Base-by-base conservation (phyloP, 2,888 invertebrate genomes). In the Polydrusus cervinus region DNA sequence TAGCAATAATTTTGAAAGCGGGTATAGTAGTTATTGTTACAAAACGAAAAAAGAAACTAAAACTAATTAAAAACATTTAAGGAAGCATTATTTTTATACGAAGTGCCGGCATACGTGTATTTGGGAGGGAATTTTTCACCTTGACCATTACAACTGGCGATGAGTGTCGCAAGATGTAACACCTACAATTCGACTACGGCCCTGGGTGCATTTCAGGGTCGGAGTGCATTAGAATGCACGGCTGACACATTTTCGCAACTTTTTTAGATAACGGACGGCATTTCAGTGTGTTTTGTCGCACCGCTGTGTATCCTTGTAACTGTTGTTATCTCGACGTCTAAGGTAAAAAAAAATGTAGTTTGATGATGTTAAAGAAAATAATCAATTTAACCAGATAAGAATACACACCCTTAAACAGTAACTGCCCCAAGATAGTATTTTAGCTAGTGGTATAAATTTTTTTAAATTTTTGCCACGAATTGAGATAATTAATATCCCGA, bases 81-180 rank as follows among this genome's bases (percentile, higher is more conserved):
- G 76, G 74, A 76, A 76, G 73, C 77, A 78, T 77, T 80, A 80
- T 82, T 83, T 83, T 82, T 83, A 83, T 83, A 82, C 81, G 80
- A 78, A 78, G 74, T 78, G 67, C 74, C 75, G 57, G 38, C 14
- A 55, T 34, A 40, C 38, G 47, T 69, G 57, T 80, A 81, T 83
- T 82, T 80, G 82, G 82, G 80, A 76, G 81, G 84, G 82, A 82
- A 78, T 72, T 65, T 75, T 77, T 83, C 69, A 75, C 84, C 84
- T 84, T 84, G 84, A 83, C 83, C 83, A 82, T 83, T 79, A 81
- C 78, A 67, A 65, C n/a, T 25, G 66, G 14, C 61, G 70, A 70
- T 70, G 30, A 51, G n/a, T 51, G 66, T 69, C 71, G 77, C 67
- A 77, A 77, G 64, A 61, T 71, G 51, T 67, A 62, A 65, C 57